These are phyloP conservation scores for Melanotaenia trifasciata DNA, from an alignment of 2,797 vertebrate genomes.

Conservation along the genomic window DNA sequence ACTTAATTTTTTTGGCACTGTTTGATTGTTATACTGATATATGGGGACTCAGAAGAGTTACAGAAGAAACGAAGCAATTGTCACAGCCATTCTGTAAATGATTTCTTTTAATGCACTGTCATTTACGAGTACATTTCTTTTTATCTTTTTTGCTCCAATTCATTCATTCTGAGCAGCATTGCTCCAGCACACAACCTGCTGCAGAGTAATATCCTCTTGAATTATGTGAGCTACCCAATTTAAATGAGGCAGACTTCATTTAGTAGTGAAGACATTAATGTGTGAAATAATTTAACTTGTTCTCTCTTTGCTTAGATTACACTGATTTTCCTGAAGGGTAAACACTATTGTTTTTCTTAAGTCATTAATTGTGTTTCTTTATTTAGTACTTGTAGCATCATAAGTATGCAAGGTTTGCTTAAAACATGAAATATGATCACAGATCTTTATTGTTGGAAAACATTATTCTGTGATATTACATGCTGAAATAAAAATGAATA, in stretches of 20 bases:
- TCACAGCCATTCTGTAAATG: slow-evolving; percentile 11
- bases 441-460: too few species aligned
- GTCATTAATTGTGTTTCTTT: background rate
- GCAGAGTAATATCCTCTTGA: background rate
- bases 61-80: background rate
- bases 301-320: background rate
- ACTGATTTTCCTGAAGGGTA: background rate
- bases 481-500: too few species aligned
- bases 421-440: too few species aligned
- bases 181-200: slow-evolving; percentile 5
- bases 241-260: background rate
- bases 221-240: background rate
- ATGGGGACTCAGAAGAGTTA: background rate
- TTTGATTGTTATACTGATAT: background rate
- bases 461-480: too few species aligned
- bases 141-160: slow-evolving; percentile 13
- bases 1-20: background rate
- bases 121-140: slow-evolving; percentile 16
- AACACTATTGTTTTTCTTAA: too few species aligned
- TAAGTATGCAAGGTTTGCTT: too few species aligned
- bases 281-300: background rate
- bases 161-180: background rate
- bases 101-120: slow-evolving; percentile 1
- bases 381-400: background rate
- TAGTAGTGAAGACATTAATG: background rate